Percentiles rank a stretch among this genome's conserved stretches.
These are phyloP conservation scores for Nomada flava DNA, from an alignment of 2,888 invertebrate species.

Conservation along the genomic window DNA sequence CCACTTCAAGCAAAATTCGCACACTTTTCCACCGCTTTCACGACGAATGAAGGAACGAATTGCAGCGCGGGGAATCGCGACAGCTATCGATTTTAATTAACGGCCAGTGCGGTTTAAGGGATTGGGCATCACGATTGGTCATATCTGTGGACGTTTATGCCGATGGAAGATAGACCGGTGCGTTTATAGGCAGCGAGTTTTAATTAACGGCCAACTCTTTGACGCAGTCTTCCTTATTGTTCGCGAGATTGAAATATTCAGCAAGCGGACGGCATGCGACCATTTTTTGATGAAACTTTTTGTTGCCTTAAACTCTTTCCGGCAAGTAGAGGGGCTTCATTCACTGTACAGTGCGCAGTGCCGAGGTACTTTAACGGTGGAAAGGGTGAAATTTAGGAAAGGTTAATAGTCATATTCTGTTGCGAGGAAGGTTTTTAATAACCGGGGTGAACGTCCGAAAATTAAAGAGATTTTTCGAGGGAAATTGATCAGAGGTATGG, in stretches of 20 bases:
- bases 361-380: background rate
- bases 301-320: background rate
- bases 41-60: constrained; percentile 40
- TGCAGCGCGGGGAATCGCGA: constrained; percentile 36
- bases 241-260: constrained; percentile 9
- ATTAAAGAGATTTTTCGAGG: too few relatives aligned
- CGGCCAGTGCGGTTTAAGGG: constrained; percentile 29
- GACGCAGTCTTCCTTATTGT: constrained; percentile 38
- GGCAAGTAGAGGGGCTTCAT: background rate
- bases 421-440: too few relatives aligned
- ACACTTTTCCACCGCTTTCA: constrained; percentile 23
- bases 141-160: constrained; percentile 31
- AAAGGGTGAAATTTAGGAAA: too few relatives aligned
- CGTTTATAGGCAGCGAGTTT: constrained; percentile 43
- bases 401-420: too few relatives aligned
- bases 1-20: constrained; percentile 14
- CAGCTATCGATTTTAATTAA: constrained; percentile 55
- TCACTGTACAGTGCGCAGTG: background rate
- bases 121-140: constrained; percentile 32
- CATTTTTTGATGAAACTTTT: constrained; percentile 8
- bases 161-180: constrained; percentile 23
- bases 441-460: too few relatives aligned
- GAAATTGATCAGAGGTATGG: too few relatives aligned
- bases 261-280: background rate
- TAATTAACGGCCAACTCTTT: constrained; percentile 52